Evolutionary conservation across 2,888 invertebrate genomes (phyloP), one percentile per base, ranked within the genome.

Genomic region (Dolichopus griseipennis): DNA sequence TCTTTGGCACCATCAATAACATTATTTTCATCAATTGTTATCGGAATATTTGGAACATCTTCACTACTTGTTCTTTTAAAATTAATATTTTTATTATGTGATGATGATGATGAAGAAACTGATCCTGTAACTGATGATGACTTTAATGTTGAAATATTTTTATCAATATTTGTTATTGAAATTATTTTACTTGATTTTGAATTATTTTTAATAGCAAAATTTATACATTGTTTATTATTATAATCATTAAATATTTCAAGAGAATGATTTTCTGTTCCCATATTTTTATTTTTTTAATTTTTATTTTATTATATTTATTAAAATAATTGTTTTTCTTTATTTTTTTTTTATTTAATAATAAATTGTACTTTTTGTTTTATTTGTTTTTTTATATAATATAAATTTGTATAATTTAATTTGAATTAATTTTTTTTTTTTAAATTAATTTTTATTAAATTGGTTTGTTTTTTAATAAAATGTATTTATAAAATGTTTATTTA

Each of bases 11-110:
- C 92, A 63, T 82, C 81, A 73, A 86, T 84, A 66, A 91, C 83
- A 78, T 88, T 83, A 76, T 86, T 83, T 78, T 91, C 90, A 73
- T 88, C 84, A 73, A 90, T 84, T 73, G 83, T 84, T 70, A 90
- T 76, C 67, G 89, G 84, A 69, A 89, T 73, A 73, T 75, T 76
- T 18, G 77, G 77, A n/a, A 79, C 75, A 63, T 63, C 61, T 21
- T 61, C 61, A 61, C 20, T 21, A 21, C 21, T 52, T 18, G 15
- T 1, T 18, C 18, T 52, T 52, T 52, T 52, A 12, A 18, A 18
- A 18, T n/a, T 18, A 18, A 52, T 12, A 52, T 52, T n/a, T 18
- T 6, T 52, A 18, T 41, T 41, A 12, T 41, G 41, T 41, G 41
- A 15, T 15, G 15, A 5, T 41, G 27, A 27, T 27, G 27, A 4